Evolutionary conservation across 2,113 vertebrate species (phyloP).

Genomic region (Ctenomys sociabilis): DNA sequence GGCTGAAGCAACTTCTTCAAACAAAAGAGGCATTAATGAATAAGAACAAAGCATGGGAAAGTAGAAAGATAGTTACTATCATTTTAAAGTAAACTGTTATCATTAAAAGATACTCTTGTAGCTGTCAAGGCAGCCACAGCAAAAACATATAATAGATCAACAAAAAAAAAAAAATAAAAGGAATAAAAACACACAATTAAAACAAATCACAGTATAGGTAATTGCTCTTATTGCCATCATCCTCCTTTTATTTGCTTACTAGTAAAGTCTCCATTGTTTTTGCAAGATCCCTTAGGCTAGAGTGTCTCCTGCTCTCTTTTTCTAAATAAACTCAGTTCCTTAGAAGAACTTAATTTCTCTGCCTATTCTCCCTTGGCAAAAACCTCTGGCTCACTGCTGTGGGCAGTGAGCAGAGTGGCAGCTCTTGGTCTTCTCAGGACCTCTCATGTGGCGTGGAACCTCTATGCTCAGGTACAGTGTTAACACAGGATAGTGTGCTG

Average conservation of each 20-base stretch:
- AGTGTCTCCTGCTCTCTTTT: not conserved
- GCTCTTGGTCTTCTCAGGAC: not conserved
- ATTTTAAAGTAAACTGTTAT: not conserved
- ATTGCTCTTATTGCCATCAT: not conserved
- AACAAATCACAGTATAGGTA: not conserved
- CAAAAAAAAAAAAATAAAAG: too few species aligned
- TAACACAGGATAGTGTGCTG: not conserved
- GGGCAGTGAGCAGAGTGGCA: not conserved
- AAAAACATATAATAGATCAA: not conserved
- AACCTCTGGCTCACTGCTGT: not conserved
- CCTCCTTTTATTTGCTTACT: not conserved
- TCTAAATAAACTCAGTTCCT: conserved; percentile 16
- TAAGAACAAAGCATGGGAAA: not conserved
- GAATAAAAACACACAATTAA: too few species aligned
- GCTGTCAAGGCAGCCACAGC: not conserved
- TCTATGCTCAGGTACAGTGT: not conserved
- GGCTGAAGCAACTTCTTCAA: not conserved
- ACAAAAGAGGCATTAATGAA: not conserved
- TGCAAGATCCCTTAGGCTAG: not conserved
- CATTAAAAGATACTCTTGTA: not conserved
- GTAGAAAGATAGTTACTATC: not conserved
- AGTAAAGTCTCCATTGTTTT: conserved; percentile 31
- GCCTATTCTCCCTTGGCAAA: not conserved
- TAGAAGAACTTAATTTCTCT: not conserved
- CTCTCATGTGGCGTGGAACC: not conserved